A percentile compares a stretch with the other conserved stretches of the same genome.
Conservation (phyloP, 2,113 vertebrate genomes). For the Tachysurus fulvidraco region DNA sequence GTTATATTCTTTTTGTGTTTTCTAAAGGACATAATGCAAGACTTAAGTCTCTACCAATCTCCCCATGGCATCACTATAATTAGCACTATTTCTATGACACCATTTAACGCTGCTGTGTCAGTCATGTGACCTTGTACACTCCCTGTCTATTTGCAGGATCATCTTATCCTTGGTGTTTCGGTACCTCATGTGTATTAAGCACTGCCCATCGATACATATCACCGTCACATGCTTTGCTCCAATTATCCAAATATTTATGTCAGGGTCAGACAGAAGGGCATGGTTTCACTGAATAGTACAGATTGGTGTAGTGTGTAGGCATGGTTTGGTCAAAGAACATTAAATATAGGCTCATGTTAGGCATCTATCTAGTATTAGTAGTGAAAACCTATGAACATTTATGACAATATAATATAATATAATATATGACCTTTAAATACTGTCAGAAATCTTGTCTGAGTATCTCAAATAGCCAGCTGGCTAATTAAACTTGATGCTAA, state of each 20-base stretch:
- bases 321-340: neutral
- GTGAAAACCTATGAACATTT: neutral
- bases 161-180: neutral
- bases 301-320: neutral
- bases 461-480: neutral
- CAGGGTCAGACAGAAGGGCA: neutral
- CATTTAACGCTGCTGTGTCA: neutral
- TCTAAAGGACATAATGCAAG: neutral
- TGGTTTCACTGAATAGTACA: neutral
- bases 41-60: neutral
- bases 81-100: neutral
- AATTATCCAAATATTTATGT: neutral
- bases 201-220: neutral
- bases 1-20: neutral
- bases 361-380: neutral
- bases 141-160: neutral
- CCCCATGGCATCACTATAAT: neutral
- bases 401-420: neutral
- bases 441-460: neutral
- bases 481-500: neutral
- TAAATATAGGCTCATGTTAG: neutral
- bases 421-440: neutral
- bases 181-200: neutral
- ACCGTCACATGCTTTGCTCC: neutral
- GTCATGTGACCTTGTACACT: neutral